phyloP scores from a whole-genome alignment of 2,113 vertebrate genomes.

The Chauna torquata region DNA sequence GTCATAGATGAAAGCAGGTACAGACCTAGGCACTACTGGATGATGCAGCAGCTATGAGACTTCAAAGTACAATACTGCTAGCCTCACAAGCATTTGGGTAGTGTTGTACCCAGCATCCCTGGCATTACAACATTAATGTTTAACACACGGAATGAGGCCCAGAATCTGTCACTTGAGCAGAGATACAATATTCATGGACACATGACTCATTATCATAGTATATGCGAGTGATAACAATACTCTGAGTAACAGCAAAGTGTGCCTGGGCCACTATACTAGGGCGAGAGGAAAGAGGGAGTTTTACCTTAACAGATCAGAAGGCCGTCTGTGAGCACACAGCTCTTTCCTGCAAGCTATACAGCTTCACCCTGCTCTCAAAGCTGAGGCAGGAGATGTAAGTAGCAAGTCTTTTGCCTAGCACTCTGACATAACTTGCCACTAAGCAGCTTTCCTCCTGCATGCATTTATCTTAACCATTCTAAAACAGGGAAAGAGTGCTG shows the following conservation, averaged over 20 bases:
- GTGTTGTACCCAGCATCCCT: not conserved
- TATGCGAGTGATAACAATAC: not conserved
- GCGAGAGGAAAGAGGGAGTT: not conserved
- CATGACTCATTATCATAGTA: not conserved
- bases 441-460: not conserved
- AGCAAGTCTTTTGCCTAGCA: not conserved
- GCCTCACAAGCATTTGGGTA: not conserved
- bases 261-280: accelerated
- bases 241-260: not conserved
- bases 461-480: not conserved
- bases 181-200: not conserved
- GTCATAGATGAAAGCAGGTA: not conserved
- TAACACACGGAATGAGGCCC: not conserved
- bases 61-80: not conserved
- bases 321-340: not conserved
- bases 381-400: not conserved
- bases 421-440: not conserved
- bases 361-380: not conserved
- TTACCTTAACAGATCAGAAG: not conserved
- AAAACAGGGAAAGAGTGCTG: not conserved
- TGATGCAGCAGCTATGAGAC: not conserved
- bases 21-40: not conserved
- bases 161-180: not conserved
- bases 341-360: not conserved
- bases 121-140: not conserved